Percentiles rank a stretch among this genome's conserved stretches.
phyloP scores from a whole-genome alignment of 2,888 invertebrate species.

The Macrosoma leucophasiata region DNA sequence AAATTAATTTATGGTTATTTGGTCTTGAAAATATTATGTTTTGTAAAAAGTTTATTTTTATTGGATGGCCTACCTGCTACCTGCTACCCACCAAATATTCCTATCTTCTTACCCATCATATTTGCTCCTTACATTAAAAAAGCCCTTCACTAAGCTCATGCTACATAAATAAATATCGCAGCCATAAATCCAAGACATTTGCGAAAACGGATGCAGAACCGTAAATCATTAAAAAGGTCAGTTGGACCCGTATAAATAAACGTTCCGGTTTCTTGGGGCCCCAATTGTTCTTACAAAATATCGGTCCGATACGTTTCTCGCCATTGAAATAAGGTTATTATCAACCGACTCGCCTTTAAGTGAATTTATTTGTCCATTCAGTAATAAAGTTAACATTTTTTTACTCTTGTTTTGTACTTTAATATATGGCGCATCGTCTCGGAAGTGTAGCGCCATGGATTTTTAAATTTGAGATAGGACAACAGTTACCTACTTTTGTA shows the following conservation, averaged over 20 bases:
- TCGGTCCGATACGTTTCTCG: slow-evolving; percentile 36
- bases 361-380: slow-evolving; percentile 60
- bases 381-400: slow-evolving; percentile 50
- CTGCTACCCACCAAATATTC: too few species aligned
- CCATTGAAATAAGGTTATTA: slow-evolving; percentile 53
- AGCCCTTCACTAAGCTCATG: too few species aligned
- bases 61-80: too few species aligned
- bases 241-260: slow-evolving; percentile 28
- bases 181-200: too few species aligned
- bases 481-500: too few species aligned
- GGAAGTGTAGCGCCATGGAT: slow-evolving; percentile 50
- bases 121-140: too few species aligned
- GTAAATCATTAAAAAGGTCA: slow-evolving; percentile 43
- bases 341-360: slow-evolving; percentile 47
- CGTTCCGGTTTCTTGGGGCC: slow-evolving; percentile 25
- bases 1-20: too few species aligned
- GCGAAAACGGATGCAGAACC: slow-evolving; percentile 33
- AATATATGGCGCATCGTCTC: slow-evolving; percentile 49
- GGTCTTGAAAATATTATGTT: too few species aligned
- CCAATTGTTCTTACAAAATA: slow-evolving; percentile 45
- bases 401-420: slow-evolving; percentile 36
- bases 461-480: too few species aligned
- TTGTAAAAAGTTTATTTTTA: too few species aligned
- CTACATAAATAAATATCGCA: too few species aligned
- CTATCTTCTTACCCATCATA: too few species aligned